These are phyloP conservation scores for Coptotermes formosanus DNA, from an alignment of 1,140 invertebrate species.

Conservation along the genomic window DNA sequence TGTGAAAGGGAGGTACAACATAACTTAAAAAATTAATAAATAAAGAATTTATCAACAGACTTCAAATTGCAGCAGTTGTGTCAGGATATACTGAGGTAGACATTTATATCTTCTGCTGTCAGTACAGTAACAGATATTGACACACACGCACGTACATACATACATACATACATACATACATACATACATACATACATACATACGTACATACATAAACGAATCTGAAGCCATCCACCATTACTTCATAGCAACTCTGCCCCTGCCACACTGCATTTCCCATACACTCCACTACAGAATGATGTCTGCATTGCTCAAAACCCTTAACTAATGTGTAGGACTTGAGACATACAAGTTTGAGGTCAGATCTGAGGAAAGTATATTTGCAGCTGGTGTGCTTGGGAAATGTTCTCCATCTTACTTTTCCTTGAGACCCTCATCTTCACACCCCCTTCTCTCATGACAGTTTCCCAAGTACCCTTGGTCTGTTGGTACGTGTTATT, in stretches of 20 bases:
- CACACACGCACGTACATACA: too few relatives aligned
- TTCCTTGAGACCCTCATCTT: neutral
- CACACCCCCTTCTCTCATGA: neutral
- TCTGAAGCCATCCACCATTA: conserved; percentile 14
- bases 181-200: too few relatives aligned
- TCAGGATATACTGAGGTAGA: neutral
- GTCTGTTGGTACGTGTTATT: conserved; percentile 3
- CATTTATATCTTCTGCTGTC: neutral
- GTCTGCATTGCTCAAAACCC: neutral
- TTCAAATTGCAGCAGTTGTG: neutral
- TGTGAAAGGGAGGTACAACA: neutral
- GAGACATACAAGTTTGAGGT: neutral
- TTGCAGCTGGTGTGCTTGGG: neutral
- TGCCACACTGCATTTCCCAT: neutral
- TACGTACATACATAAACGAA: neutral
- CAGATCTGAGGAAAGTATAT: neutral
- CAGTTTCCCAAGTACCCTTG: neutral
- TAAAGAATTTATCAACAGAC: neutral
- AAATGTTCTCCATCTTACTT: neutral
- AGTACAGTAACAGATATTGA: neutral
- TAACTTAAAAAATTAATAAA: neutral
- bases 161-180: too few relatives aligned
- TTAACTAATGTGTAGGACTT: too few relatives aligned
- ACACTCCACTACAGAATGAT: neutral
- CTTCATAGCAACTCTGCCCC: neutral